These are phyloP conservation scores for Stomorhina lunata DNA, from an alignment of 2,888 invertebrate genomes.

Conservation along the genomic window DNA sequence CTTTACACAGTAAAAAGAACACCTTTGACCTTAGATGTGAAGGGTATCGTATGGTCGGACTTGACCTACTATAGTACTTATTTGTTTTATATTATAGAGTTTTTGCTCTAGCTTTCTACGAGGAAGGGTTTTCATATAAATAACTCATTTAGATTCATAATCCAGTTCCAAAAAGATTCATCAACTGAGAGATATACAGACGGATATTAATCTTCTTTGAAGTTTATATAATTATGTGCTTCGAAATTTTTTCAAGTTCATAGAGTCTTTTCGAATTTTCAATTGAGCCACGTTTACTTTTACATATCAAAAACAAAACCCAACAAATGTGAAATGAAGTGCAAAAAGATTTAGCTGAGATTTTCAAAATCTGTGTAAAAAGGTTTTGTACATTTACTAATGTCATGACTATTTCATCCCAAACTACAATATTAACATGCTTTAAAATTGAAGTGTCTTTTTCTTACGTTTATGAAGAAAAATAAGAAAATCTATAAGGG, in stretches of 20 bases:
- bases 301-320: not conserved
- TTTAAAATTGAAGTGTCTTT: not conserved
- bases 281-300: not conserved
- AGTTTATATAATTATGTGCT: not conserved
- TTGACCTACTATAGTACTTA: no score
- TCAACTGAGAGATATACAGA: no score
- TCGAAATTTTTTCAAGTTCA: not conserved
- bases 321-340: conserved; percentile 8
- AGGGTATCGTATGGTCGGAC: no score
- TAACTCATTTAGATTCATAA: no score
- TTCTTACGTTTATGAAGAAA: not conserved
- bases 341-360: conserved; percentile 22
- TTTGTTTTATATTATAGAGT: no score
- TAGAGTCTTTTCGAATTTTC: not conserved
- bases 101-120: no score
- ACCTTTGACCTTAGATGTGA: no score
- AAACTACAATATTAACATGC: not conserved
- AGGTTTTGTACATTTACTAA: conserved; percentile 8
- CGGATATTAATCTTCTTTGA: not conserved
- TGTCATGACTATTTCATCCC: not conserved
- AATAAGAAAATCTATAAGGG: not conserved
- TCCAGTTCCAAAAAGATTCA: no score
- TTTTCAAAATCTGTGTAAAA: conserved; percentile 22
- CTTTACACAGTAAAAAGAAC: no score
- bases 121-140: no score